Evolutionary conservation across 2,888 invertebrate genomes (phyloP).

Genomic region (Arge pagana): DNA sequence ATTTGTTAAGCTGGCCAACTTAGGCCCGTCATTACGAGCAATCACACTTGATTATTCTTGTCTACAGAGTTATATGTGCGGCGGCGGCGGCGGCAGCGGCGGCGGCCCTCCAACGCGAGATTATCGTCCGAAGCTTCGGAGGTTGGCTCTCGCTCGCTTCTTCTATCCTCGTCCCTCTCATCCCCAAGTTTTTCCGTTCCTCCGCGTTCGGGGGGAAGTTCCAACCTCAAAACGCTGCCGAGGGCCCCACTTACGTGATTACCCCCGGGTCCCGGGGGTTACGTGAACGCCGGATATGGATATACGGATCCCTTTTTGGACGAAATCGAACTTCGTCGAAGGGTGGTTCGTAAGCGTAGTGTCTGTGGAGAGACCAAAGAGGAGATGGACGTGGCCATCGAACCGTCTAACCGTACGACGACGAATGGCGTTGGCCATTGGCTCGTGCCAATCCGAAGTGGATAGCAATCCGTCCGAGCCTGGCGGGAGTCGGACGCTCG

Average conservation of each 20-base stretch:
- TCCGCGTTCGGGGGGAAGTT: background rate
- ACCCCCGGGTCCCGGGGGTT: constrained; percentile 1
- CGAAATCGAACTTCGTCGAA: too few species aligned
- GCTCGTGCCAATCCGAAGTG: too few species aligned
- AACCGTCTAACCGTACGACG: too few species aligned
- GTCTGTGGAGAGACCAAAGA: too few species aligned
- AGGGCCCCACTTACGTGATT: constrained; percentile 25
- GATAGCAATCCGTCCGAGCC: too few species aligned
- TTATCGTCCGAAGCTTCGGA: background rate
- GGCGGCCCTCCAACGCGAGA: background rate
- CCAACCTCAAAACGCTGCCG: constrained; percentile 2
- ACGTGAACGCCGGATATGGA: background rate
- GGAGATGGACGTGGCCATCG: too few species aligned
- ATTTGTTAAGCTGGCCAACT: constrained; percentile 58
- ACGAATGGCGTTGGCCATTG: too few species aligned
- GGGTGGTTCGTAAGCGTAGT: too few species aligned
- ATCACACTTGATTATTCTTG: constrained; percentile 58
- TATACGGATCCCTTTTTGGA: too few species aligned
- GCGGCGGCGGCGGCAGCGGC: background rate
- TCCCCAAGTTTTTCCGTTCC: background rate
- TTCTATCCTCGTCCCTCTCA: too few species aligned
- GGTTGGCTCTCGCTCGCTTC: background rate
- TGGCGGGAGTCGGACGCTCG: too few species aligned
- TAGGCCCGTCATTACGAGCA: constrained; percentile 57
- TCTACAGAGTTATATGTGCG: constrained; percentile 43